These are phyloP conservation scores for Belonocnema kinseyi DNA, from an alignment of 1,140 invertebrate species.

Conservation along the genomic window DNA sequence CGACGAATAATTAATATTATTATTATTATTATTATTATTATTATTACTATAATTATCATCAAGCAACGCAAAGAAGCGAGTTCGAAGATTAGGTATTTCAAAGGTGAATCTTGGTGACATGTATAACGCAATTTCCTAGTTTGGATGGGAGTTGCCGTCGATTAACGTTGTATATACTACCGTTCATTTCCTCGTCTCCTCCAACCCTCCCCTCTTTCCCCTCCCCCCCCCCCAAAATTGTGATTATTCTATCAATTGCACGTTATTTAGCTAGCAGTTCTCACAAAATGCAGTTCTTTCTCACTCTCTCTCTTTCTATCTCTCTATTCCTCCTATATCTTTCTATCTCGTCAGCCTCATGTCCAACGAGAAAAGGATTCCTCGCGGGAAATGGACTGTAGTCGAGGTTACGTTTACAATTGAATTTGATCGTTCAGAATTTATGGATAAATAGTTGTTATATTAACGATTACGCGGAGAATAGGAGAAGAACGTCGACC, in stretches of 20 bases:
- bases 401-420: constrained; percentile 71
- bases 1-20: constrained; percentile 5
- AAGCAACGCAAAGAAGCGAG: constrained; percentile 39
- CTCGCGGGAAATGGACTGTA: constrained; percentile 63
- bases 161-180: constrained; percentile 65
- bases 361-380: constrained; percentile 26
- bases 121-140: constrained; percentile 54
- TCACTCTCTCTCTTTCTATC: neutral
- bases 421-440: constrained; percentile 77
- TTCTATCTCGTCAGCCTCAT: constrained; percentile 20
- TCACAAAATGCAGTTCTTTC: neutral
- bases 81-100: constrained; percentile 43
- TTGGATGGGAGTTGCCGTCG: constrained; percentile 61
- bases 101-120: constrained; percentile 49
- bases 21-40: neutral
- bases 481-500: constrained; percentile 58
- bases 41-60: constrained; percentile 3
- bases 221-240: neutral
- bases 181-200: constrained; percentile 66
- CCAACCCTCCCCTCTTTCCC: no score
- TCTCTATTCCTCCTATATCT: no score
- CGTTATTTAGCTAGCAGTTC: constrained; percentile 2
- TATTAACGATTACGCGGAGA: constrained; percentile 69
- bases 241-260: neutral
- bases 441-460: constrained; percentile 75